A percentile compares a stretch with the other conserved stretches of the same genome.
These are phyloP conservation scores for Horisme vitalbata DNA, from an alignment of 2,888 invertebrate genomes.

Conservation along the genomic window DNA sequence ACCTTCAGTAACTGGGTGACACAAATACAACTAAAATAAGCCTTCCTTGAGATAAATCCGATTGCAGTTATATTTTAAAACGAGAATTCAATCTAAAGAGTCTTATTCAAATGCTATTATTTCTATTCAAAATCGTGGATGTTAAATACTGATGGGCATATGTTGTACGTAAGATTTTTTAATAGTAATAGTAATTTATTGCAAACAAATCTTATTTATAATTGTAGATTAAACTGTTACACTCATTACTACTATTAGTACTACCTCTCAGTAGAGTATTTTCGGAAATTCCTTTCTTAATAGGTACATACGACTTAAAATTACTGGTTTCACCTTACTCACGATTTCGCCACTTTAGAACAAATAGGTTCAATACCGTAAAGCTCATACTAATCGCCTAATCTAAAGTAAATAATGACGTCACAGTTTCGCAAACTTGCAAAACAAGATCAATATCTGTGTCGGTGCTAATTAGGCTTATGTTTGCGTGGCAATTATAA, in stretches of 20 bases:
- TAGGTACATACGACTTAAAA: no score
- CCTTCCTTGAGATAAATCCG: slow-evolving; percentile 29
- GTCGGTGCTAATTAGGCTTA: slow-evolving; percentile 11
- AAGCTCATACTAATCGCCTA: slow-evolving; percentile 8
- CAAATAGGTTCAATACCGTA: slow-evolving; percentile 7
- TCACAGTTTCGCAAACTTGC: slow-evolving; percentile 18
- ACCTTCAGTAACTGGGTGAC: slow-evolving; percentile 65
- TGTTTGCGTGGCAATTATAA: slow-evolving; percentile 8
- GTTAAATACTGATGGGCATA: no score
- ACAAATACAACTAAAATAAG: slow-evolving; percentile 39
- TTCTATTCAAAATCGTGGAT: no score
- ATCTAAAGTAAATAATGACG: slow-evolving; percentile 18
- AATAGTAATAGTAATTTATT: no score
- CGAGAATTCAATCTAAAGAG: background rate
- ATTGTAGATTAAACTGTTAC: no score
- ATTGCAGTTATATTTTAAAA: background rate
- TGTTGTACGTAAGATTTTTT: no score
- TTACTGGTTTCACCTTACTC: no score
- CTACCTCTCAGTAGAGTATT: no score
- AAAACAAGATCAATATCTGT: slow-evolving; percentile 18
- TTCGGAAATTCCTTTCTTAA: no score
- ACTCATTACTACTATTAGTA: no score
- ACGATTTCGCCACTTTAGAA: background rate
- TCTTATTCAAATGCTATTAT: no score
- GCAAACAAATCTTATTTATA: no score